Base-by-base conservation (phyloP, 2,113 vertebrate genomes). In the Cygnus atratus region DNA sequence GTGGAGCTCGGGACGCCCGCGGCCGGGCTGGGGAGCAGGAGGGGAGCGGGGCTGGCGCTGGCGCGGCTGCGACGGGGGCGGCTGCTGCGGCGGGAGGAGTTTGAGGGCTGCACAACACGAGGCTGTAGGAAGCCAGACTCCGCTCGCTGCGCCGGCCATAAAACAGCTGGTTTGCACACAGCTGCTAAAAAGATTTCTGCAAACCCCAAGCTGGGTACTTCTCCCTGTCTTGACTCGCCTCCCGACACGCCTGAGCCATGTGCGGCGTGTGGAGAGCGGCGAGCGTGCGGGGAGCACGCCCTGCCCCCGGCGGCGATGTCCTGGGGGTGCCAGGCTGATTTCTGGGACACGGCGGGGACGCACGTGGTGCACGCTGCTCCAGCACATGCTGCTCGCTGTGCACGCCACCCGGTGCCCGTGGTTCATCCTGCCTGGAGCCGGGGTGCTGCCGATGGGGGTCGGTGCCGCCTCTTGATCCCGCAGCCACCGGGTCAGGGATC, bases 331-430 rank as follows among this genome's bases (percentile, higher is more conserved):
- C 58, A 5, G 22, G 24, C 20, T 4, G 13, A 44, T 22, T 4
- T 37, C 5, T 1, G 29, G 57, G 50, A 58, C 11, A 1, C 2
- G 6, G 44, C 4, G 1, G 37, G 65, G 28, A 6, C 16, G 43
- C 31, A 33, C 31, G 6, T 0, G 5, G 10, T 19, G 21, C 59
- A 18, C 3, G 18, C 13, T 72, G 35, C 48, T 46, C 26, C 1
- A 12, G 68, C 7, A 17, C 68, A 21, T 6, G 2, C 9, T 54
- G 26, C 25, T 35, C 3, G 2, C 0, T 12, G 12, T 13, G 29
- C 63, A 21, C 22, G 4, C 6, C 8, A 5, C 55, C 33, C 0
- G 1, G 7, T 8, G 26, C 58, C 3, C 6, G 48, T 25, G 0
- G 46, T 48, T 11, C 46, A 48, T 21, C 46, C n/a, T 31, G 28